phyloP scores from a whole-genome alignment of 1,140 invertebrate genomes.

The Oppia nitens region DNA sequence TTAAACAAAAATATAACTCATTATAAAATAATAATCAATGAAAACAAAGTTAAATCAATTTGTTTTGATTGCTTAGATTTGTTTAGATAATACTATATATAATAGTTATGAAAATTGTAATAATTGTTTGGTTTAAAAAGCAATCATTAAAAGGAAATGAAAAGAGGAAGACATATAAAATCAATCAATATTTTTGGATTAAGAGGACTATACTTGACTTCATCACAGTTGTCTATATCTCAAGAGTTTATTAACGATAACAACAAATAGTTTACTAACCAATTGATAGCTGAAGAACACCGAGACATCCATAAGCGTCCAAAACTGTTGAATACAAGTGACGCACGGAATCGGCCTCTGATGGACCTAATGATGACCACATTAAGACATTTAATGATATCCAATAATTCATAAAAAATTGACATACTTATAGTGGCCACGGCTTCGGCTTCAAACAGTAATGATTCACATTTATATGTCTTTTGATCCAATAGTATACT shows the following conservation, averaged over 20 bases:
- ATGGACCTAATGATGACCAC: conserved; percentile 29
- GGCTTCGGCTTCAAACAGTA: conserved; percentile 76
- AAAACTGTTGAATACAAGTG: conserved; percentile 68
- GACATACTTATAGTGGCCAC: conserved; percentile 60
- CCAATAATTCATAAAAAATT: neutral
- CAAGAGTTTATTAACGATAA: no score
- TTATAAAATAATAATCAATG: no score
- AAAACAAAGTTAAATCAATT: no score
- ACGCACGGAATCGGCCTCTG: conserved; percentile 71
- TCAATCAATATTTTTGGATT: no score
- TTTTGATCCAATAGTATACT: conserved; percentile 73
- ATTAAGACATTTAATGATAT: conserved; percentile 9
- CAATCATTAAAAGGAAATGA: no score
- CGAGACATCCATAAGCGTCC: conserved; percentile 83
- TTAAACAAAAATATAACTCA: no score
- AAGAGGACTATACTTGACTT: no score
- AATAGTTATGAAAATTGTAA: no score
- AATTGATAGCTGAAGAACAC: conserved; percentile 66
- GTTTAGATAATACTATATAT: no score
- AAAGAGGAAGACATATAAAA: neutral
- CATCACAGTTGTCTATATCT: no score
- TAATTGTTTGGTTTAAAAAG: no score
- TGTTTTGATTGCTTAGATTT: no score
- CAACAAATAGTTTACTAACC: conserved; percentile 35
- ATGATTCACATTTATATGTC: conserved; percentile 53